A percentile compares a stretch with the other conserved stretches of the same genome.
Conservation (phyloP, 2,797 vertebrate species). For the Aplochiton taeniatus region DNA sequence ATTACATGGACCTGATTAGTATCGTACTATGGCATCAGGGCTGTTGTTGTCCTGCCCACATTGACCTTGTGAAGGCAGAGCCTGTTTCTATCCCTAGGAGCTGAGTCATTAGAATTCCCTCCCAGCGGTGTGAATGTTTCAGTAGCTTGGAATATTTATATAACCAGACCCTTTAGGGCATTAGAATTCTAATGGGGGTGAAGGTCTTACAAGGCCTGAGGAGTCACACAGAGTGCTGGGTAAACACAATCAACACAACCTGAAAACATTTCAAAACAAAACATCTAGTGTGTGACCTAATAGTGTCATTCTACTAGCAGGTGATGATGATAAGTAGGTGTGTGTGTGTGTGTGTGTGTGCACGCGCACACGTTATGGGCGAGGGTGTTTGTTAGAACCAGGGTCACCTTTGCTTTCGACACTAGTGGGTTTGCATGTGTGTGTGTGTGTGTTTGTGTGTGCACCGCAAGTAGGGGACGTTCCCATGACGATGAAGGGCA, state of each 20-base stretch:
- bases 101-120: too few relatives aligned
- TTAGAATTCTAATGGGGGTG: too few relatives aligned
- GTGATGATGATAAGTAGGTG: slow-evolving; percentile 9
- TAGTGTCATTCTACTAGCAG: neutral
- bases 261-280: slow-evolving; percentile 44
- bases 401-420: slow-evolving; percentile 34
- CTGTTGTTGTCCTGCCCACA: too few relatives aligned
- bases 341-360: slow-evolving; percentile 1
- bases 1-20: too few relatives aligned
- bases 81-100: too few relatives aligned
- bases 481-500: slow-evolving; percentile 37
- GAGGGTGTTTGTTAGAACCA: neutral
- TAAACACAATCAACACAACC: slow-evolving; percentile 27
- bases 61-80: too few relatives aligned
- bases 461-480: slow-evolving; percentile 16
- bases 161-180: too few relatives aligned
- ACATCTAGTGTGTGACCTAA: slow-evolving; percentile 46
- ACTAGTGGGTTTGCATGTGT: slow-evolving; percentile 19
- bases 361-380: neutral
- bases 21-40: too few relatives aligned
- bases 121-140: too few relatives aligned
- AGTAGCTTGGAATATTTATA: too few relatives aligned
- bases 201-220: neutral
- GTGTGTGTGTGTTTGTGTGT: slow-evolving; percentile 22
- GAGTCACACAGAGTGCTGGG: slow-evolving; percentile 9